Conservation (phyloP, 2,113 vertebrate genomes). For the Sorex fumeus region DNA sequence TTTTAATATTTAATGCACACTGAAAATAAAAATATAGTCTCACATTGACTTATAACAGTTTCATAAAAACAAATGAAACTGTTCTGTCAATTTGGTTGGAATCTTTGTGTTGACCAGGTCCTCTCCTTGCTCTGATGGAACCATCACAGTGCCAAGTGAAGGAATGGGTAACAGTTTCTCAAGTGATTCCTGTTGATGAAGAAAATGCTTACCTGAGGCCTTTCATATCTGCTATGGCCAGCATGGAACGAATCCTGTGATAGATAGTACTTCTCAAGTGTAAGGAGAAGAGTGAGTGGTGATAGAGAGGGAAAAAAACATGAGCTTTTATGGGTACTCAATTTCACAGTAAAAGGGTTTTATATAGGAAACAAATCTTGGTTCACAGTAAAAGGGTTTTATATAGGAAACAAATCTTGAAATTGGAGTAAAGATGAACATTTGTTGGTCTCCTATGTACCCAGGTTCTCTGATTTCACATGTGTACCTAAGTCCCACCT, state of each 20-base stretch:
- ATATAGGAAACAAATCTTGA: constrained; percentile 21
- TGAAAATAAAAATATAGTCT: neutral
- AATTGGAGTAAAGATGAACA: neutral
- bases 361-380: neutral
- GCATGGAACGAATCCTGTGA: neutral
- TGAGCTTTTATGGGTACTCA: neutral
- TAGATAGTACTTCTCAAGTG: neutral
- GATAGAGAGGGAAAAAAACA: neutral
- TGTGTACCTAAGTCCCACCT: neutral
- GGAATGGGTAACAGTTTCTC: neutral
- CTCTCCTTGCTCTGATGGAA: neutral
- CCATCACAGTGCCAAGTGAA: neutral
- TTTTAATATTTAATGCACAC: neutral
- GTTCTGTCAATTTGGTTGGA: neutral
- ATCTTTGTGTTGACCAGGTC: neutral
- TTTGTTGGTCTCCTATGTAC: neutral
- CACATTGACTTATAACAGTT: neutral
- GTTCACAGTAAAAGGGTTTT: neutral
- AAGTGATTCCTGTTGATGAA: neutral
- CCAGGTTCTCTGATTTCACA: neutral
- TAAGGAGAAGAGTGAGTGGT: neutral
- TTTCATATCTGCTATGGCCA: neutral
- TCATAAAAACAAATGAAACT: neutral
- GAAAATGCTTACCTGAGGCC: neutral
- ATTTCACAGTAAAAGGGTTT: neutral